A percentile compares a stretch with the other conserved stretches of the same genome.
These are phyloP conservation scores for Rattus norvegicus DNA, from an alignment of 2,113 vertebrate species.

Conservation along the genomic window GRCr8 NC_086024.1:39838501-39839000, in stretches of 20 bases:
- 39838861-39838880: neutral
- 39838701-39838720: neutral
- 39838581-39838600: neutral
- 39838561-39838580: fast-evolving
- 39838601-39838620: neutral
- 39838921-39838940: neutral
- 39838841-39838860: neutral
- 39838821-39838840: no score
- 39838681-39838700: neutral
- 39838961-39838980: neutral
- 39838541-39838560: neutral
- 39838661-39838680: neutral
- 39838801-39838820: neutral
- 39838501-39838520: neutral
- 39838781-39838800: neutral
- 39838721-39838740: neutral
- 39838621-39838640: neutral
- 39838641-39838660: neutral
- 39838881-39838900: neutral
- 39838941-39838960: neutral
- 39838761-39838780: neutral
- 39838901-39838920: neutral
- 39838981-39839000: neutral
- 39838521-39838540: neutral
- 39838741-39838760: neutral